These are phyloP conservation scores for Luperina nickerlii DNA, from an alignment of 2,888 invertebrate species.

Conservation along the genomic window DNA sequence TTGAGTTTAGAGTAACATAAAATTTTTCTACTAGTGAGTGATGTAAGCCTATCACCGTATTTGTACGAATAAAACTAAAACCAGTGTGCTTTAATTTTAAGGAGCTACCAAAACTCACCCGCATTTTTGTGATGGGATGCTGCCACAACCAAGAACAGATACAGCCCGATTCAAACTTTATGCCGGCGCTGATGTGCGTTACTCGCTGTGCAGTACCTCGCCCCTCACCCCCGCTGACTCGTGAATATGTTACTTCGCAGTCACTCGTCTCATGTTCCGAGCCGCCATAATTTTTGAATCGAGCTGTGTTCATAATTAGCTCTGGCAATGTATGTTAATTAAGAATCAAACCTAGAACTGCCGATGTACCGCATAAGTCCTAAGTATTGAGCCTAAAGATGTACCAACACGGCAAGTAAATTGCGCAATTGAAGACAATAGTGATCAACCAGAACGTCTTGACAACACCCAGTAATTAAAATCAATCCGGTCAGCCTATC, in stretches of 20 bases:
- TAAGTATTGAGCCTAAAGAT: constrained; percentile 11
- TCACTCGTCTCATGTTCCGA: too few species aligned
- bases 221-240: too few species aligned
- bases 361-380: constrained; percentile 7
- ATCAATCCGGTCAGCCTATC: background rate
- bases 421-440: background rate
- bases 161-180: background rate
- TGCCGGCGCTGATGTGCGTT: too few species aligned
- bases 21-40: background rate
- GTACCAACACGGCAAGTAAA: background rate
- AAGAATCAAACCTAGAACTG: constrained; percentile 8
- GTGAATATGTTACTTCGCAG: too few species aligned
- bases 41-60: background rate
- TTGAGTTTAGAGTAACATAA: background rate
- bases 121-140: background rate
- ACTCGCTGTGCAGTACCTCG: too few species aligned
- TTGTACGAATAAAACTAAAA: background rate
- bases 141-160: background rate
- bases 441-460: background rate
- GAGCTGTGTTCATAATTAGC: background rate
- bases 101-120: constrained; percentile 1
- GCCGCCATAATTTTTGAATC: background rate
- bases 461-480: background rate
- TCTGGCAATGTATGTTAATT: constrained; percentile 4
- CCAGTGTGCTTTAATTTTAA: constrained; percentile 32